Base-by-base conservation (phyloP, 2,797 vertebrate genomes). In the Orientallactaga sibirica region DNA sequence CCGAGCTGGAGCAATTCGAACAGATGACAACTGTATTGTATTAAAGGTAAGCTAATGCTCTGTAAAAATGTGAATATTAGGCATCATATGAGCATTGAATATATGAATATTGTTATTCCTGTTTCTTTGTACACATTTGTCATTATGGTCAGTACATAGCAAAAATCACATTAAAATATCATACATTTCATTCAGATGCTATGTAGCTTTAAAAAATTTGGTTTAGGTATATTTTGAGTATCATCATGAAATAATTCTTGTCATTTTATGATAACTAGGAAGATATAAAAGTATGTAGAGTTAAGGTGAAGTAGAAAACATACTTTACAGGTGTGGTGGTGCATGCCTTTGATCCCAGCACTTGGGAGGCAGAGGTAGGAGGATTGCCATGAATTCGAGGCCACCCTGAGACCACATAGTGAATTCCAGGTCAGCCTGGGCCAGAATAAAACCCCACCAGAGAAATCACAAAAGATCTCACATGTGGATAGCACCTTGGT, bases 1-100 rank as follows among this genome's bases (percentile, higher is more conserved):
- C 98, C 99, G 99, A 98, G 99, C 99, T 5, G 99, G 99, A 95
- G 99, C 99, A 97, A 99, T 99, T 97, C 98, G 98, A 96, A 99
- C 99, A 55, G 99, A 99, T 1, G 99, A 99, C 97, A 98, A 97
- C 97, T 99, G 99, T 97, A 98, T 99, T 92, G 97, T 99, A 93
- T 98, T 99, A 94, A 99, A 99, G 99, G 99, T 99, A 95, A 97
- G 98, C 94, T 84, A 74, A 27, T 95, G 76, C 55, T 81, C n/a
- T 92, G 11, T 75, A 88, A 70, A 93, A 89, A n/a, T 22, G 4
- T 82, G 82, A 90, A 66, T 70, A 68, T 88, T 93, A 71, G 55
- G 29, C 37, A 92, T 80, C 25, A 7, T 92, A 4, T 67, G 85
- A 77, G 2, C 67, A 11, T 83, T 92, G 87, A 61, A 52, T 92